Conservation (phyloP, 2,113 vertebrate genomes). For the Salvelinus namaycush region DNA sequence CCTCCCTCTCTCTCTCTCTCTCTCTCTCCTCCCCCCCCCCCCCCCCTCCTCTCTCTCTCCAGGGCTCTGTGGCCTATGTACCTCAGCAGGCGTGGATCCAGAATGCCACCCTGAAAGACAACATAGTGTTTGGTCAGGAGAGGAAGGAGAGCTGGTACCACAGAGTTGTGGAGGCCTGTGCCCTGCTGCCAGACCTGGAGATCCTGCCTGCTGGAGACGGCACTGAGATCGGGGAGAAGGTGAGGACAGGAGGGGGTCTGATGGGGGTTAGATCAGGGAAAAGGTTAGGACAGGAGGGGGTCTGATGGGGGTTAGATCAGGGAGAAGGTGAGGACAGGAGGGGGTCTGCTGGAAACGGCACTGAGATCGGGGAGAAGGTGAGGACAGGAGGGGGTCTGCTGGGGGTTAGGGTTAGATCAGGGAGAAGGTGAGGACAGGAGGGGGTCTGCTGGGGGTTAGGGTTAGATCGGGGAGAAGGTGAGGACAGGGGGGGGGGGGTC, state of each 20-base stretch:
- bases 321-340: constrained; percentile 69
- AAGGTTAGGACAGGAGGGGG: too few species aligned
- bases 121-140: constrained; percentile 87
- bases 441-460: too few species aligned
- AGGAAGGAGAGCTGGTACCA: constrained; percentile 76
- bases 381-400: constrained; percentile 34
- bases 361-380: constrained; percentile 23
- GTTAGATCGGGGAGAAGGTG: too few species aligned
- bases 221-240: constrained; percentile 80
- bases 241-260: too few species aligned
- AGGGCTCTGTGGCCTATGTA: constrained; percentile 92
- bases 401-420: constrained; percentile 63
- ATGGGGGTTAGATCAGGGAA: too few species aligned
- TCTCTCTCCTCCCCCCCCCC: too few species aligned
- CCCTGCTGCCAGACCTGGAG: constrained; percentile 87
- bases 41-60: too few species aligned
- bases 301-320: constrained; percentile 62
- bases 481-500: too few species aligned
- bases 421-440: constrained; percentile 69
- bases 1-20: too few species aligned
- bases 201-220: constrained; percentile 86
- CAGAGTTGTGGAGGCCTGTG: constrained; percentile 84
- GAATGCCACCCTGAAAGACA: constrained; percentile 86
- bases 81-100: constrained; percentile 98
- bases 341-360: constrained; percentile 66